Conservation (phyloP, 2,888 invertebrate species). For the Galerucella nymphaeae region DNA sequence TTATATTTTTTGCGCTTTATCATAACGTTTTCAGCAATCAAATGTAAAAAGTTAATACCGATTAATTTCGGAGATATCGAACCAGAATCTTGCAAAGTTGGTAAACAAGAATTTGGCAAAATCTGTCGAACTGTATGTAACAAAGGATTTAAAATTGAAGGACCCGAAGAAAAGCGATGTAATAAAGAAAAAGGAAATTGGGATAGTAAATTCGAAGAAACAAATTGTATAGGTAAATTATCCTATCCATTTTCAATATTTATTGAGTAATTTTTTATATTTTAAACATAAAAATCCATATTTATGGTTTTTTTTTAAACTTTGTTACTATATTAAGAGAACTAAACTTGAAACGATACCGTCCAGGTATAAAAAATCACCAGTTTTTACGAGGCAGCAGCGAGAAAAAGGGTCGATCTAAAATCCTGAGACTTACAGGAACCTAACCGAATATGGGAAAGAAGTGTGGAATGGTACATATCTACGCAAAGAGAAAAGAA, state of each 20-base stretch:
- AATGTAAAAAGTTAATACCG: conserved; percentile 62
- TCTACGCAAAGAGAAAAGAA: too few species aligned
- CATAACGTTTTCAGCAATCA: conserved; percentile 56
- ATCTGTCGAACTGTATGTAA: conserved; percentile 71
- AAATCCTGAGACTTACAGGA: too few species aligned
- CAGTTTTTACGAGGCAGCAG: too few species aligned
- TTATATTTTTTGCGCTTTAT: background rate
- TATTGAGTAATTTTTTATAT: background rate
- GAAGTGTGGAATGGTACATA: too few species aligned
- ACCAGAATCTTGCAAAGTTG: conserved; percentile 68
- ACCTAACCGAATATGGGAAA: too few species aligned
- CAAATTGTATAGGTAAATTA: conserved; percentile 55
- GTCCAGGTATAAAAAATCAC: too few species aligned
- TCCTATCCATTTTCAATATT: conserved; percentile 4
- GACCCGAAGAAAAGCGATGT: conserved; percentile 68
- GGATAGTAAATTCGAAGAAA: conserved; percentile 63
- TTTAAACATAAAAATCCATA: too few species aligned
- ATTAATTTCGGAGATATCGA: conserved; percentile 68
- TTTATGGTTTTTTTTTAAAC: too few species aligned
- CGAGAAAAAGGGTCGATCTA: too few species aligned
- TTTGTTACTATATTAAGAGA: too few species aligned
- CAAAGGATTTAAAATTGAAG: conserved; percentile 70
- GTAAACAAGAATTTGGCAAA: conserved; percentile 70
- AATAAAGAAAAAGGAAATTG: conserved; percentile 69
- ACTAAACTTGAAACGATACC: too few species aligned